Conservation (phyloP, 2,888 invertebrate species). For the Diaprepes abbreviatus region DNA sequence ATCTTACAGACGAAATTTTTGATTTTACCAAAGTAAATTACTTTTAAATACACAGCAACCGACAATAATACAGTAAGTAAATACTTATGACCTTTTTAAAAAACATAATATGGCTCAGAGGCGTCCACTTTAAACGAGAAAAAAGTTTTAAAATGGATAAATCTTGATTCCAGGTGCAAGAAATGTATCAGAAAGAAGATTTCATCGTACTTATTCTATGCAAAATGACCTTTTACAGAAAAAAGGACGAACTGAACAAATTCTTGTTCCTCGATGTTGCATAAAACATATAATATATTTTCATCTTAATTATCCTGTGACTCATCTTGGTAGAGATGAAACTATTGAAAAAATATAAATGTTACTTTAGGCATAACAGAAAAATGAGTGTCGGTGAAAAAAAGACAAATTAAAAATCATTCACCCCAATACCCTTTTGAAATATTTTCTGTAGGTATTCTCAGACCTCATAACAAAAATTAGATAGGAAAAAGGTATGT, state of each 20-base stretch:
- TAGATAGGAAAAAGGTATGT: no score
- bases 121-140: neutral
- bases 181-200: neutral
- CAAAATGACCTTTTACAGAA: no score
- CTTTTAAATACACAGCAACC: no score
- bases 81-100: neutral
- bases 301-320: neutral
- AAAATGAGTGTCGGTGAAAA: constrained; percentile 1
- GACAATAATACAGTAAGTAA: neutral
- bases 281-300: constrained; percentile 21
- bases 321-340: constrained; percentile 25
- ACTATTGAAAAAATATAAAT: constrained; percentile 5
- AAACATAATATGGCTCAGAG: neutral
- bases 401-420: constrained; percentile 4
- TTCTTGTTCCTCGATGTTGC: no score
- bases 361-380: neutral
- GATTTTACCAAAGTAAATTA: neutral
- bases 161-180: neutral
- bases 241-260: no score
- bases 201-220: neutral
- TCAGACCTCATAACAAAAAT: constrained; percentile 4
- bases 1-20: neutral
- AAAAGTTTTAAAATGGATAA: neutral
- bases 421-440: neutral
- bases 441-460: constrained; percentile 14